Evolutionary conservation across 2,113 vertebrate genomes (phyloP).

Genomic region (Antennarius striatus): DNA sequence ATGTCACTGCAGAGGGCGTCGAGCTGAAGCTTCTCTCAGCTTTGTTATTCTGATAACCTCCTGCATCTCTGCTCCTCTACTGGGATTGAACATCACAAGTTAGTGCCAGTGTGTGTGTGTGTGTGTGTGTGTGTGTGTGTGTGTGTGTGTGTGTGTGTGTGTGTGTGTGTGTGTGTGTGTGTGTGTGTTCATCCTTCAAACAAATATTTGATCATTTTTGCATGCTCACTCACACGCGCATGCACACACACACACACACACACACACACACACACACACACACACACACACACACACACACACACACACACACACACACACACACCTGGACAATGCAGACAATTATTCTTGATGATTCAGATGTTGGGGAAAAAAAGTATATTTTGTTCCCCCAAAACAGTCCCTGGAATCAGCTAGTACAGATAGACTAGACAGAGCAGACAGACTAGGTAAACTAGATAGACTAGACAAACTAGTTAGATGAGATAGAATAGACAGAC

Average conservation of each 20-base stretch:
- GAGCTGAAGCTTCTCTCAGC: slow-evolving; percentile 31
- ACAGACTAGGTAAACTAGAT: too few relatives aligned
- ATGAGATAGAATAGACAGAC: too few relatives aligned
- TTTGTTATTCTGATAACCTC: slow-evolving; percentile 31
- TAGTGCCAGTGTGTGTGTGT: neutral
- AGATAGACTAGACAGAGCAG: too few relatives aligned
- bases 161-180: slow-evolving; percentile 5
- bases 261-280: neutral
- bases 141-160: slow-evolving; percentile 7
- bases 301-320: neutral
- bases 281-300: neutral
- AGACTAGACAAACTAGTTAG: too few relatives aligned
- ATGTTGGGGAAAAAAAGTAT: too few relatives aligned
- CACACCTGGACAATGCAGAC: too few relatives aligned
- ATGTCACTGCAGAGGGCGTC: slow-evolving; percentile 44
- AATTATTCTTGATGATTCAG: too few relatives aligned
- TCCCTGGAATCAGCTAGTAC: too few relatives aligned
- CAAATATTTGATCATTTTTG: slow-evolving; percentile 18
- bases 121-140: slow-evolving; percentile 6
- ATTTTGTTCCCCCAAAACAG: too few relatives aligned
- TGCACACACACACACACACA: neutral
- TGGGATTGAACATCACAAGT: slow-evolving; percentile 1
- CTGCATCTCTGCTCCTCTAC: neutral
- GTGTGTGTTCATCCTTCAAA: neutral
- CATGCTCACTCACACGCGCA: too few relatives aligned